Base-by-base conservation (phyloP, 2,888 invertebrate species). In the Cosmopolites sordidus region DNA sequence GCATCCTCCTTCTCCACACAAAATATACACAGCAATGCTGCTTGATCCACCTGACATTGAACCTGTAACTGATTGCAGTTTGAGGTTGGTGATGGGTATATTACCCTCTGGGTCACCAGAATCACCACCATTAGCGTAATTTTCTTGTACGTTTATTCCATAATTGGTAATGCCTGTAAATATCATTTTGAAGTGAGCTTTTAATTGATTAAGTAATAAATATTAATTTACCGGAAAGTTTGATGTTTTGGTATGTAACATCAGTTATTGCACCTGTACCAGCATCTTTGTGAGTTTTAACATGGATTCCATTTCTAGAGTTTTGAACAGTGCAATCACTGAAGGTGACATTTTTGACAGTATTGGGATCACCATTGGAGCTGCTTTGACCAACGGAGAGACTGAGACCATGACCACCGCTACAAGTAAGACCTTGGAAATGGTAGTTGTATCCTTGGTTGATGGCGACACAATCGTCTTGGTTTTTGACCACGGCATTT, bases 361-460 rank as follows among this genome's bases (percentile, higher is more conserved):
- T 54, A 29, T 62, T 62, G 14, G 33, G 29, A n/a, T 51, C 42
- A 6, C 56, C 51, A 18, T 56, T 56, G 9, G 17, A 40, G 18
- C 43, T 42, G 44, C 57, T 61, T 42, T 51, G 47, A 1, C 62
- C 62, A n/a, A 62, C 57, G 1, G 62, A 62, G 17, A 62, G 53
- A 51, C 62, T 62, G 14, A 62, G 43, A n/a, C 62, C 62, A 43
- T 62, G 62, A 18, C 62, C 59, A 37, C 62, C 62, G 14, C 48
- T 51, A 49, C 62, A 62, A 4, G 47, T 43, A 4, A 62, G 16
- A n/a, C 58, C 58, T 1, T 43, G 6, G 49, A 62, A 58, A 2
- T 46, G 5, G 22, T 57, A 40, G 43, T 59, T 51, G 6, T 47
- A 56, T 14, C 62, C 62, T 37, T 58, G 58, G 39, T 61, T 62